Evolutionary conservation across 2,888 invertebrate species (phyloP).

Genomic region (Drosophila neonasuta): DNA sequence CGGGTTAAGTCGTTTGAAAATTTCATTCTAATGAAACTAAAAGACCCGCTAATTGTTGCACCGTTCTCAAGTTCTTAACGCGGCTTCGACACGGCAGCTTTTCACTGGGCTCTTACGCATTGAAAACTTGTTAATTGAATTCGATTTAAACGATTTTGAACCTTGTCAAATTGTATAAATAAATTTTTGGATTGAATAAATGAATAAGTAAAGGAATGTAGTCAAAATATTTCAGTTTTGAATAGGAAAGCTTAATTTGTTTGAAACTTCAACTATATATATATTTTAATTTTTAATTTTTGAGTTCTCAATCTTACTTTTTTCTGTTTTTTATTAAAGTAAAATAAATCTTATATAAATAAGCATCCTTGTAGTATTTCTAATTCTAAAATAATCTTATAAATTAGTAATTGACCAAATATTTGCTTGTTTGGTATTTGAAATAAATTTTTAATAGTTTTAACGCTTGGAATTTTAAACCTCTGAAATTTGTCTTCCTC

Average conservation of each 20-base stretch:
- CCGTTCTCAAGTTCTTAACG: slow-evolving; percentile 38
- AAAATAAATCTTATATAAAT: no score
- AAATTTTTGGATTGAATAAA: neutral
- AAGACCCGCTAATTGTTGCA: slow-evolving; percentile 66
- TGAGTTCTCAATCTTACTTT: no score
- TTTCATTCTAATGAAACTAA: slow-evolving; percentile 64
- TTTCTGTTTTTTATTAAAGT: no score
- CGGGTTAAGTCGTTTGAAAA: slow-evolving; percentile 66
- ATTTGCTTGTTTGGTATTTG: no score
- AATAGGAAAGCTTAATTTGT: no score
- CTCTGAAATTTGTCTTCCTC: no score
- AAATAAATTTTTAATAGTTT: no score
- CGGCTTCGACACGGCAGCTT: slow-evolving; percentile 12
- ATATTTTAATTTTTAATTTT: neutral
- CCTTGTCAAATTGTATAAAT: neutral
- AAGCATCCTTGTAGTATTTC: no score
- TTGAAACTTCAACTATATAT: neutral
- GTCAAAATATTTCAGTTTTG: no score
- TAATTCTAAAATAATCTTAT: no score
- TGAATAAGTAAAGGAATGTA: neutral
- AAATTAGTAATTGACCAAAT: no score
- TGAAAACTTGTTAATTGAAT: slow-evolving; percentile 17
- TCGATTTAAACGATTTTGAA: slow-evolving; percentile 8
- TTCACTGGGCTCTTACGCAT: slow-evolving; percentile 8
- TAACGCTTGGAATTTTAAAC: no score